phyloP scores from a whole-genome alignment of 2,113 vertebrate species.

The Pterocles orientalis region DNA sequence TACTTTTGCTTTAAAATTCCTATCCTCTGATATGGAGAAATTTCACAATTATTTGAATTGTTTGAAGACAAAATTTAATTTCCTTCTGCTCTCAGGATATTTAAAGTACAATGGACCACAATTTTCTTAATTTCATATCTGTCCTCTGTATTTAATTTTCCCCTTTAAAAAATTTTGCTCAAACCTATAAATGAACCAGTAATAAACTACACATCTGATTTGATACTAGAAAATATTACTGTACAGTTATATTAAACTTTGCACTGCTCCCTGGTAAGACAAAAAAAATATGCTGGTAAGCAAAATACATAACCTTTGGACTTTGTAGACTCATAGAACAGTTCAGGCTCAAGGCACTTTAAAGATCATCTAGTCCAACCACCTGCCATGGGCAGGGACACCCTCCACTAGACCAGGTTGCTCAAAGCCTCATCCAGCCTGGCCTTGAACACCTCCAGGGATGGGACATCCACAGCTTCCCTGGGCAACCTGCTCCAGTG shows the following conservation, averaged over 20 bases:
- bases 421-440: background rate
- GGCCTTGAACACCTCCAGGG: background rate
- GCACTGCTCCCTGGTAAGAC: background rate
- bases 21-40: background rate
- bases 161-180: background rate
- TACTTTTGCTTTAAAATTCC: background rate
- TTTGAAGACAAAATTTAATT: background rate
- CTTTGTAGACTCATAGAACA: background rate
- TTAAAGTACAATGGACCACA: background rate
- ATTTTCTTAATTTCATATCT: background rate
- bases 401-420: background rate
- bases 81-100: background rate
- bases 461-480: background rate
- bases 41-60: background rate
- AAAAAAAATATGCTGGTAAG: background rate
- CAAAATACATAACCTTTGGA: background rate
- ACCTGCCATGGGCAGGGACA: rapidly evolving
- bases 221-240: background rate
- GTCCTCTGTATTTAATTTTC: background rate
- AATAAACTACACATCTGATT: background rate
- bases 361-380: background rate
- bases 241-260: background rate
- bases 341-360: background rate
- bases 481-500: background rate
- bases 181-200: background rate